These are phyloP conservation scores for Drosophila affinis DNA, from an alignment of 2,888 invertebrate genomes.

Conservation along the genomic window DNA sequence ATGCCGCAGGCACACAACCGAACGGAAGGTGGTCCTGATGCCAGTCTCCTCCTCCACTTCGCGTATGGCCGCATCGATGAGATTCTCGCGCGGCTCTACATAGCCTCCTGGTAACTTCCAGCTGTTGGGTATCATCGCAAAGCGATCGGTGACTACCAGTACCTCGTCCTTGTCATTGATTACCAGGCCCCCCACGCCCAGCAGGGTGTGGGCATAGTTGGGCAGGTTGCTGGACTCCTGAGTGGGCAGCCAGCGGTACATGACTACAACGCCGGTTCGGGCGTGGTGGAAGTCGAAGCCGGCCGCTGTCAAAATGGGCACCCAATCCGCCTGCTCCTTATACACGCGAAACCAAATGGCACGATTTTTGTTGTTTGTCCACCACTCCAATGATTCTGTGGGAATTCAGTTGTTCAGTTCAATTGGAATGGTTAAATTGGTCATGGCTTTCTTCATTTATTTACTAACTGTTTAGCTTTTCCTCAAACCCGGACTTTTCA, in stretches of 20 bases:
- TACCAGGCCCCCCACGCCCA: conserved; percentile 94
- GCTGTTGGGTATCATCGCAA: conserved; percentile 83
- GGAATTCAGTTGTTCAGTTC: too few species aligned
- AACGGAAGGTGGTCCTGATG: conserved; percentile 89
- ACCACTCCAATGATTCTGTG: conserved; percentile 88
- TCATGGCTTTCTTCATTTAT: background rate
- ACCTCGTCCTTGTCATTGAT: conserved; percentile 89
- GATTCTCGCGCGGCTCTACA: conserved; percentile 93
- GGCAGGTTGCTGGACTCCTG: conserved; percentile 88
- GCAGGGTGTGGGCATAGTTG: conserved; percentile 89
- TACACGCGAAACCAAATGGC: conserved; percentile 93
- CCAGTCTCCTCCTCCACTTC: conserved; percentile 97
- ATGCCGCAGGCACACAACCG: conserved; percentile 91
- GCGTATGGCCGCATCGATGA: conserved; percentile 91
- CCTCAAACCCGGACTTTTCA: conserved; percentile 81
- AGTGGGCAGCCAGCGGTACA: conserved; percentile 91
- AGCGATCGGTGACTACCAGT: conserved; percentile 91
- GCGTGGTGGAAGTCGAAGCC: conserved; percentile 96
- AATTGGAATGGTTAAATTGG: background rate
- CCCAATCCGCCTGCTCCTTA: conserved; percentile 88
- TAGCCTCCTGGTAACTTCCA: conserved; percentile 98
- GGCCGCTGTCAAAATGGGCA: conserved; percentile 89
- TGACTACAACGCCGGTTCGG: conserved; percentile 89
- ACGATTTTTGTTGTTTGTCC: conserved; percentile 87
- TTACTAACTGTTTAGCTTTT: conserved; percentile 24